Base-by-base conservation (phyloP, 2,797 vertebrate species). In the Echiichthys vipera region DNA sequence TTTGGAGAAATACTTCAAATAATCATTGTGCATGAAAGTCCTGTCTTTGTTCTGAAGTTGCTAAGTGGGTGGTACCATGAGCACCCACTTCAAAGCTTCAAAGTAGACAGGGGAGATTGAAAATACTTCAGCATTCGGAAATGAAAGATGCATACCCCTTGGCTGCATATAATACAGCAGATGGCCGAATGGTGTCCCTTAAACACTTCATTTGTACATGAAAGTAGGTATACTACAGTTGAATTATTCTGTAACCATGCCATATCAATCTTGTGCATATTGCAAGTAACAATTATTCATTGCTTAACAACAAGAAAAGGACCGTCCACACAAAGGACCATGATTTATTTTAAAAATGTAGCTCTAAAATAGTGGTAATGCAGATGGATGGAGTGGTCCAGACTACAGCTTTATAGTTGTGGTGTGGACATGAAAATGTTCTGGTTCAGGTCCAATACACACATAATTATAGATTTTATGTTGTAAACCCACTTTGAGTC, bases 141-240 rank as follows among this genome's bases (percentile, higher is more conserved):
- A 2, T 71, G 9, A 71, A 61, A 55, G 75, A 77, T 1, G 5
- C 74, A 55, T 63, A 68, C 51, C 68, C 68, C 5, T 55, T 71
- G 27, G 74, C 61, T 59, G 39, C 64, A 54, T 71, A 54, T 5
- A 53, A 71, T 59, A 71, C 74, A 59, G 54, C 54, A 65, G 20
- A 77, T 64, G 66, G 59, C 5, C 30, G 45, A 9, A 70, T 70
- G 59, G 59, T 71, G 34, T 66, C 68, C 27, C 68, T 62, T 13
- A 78, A 67, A 55, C 56, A 61, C 55, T 72, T 78, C 13, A 66
- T 78, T 72, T 77, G 54, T 40, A 58, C 54, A 55, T 71, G 61
- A 47, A 17, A 58, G 62, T 65, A 65, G 4, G 54, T 71, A 36
- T 10, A 50, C 25, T 59, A 47, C 2, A 22, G n/a, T 45, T 62